phyloP scores from a whole-genome alignment of 2,888 invertebrate genomes.

The Ectropis crepuscularia region DNA sequence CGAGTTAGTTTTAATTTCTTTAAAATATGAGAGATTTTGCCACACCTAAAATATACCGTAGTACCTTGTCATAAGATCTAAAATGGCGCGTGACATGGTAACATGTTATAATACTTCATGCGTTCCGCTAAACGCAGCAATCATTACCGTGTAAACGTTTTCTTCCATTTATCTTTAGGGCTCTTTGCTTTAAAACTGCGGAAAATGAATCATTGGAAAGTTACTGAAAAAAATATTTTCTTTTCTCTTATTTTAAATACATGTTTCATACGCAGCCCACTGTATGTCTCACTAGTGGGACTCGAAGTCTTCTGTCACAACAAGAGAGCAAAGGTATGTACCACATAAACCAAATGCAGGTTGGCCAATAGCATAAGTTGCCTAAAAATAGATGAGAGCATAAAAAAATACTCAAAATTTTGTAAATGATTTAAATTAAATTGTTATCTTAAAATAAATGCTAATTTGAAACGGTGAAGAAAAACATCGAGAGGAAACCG shows the following conservation, averaged over 20 bases:
- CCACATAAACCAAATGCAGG: too few relatives aligned
- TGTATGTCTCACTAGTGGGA: too few relatives aligned
- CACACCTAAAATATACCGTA: constrained; percentile 14
- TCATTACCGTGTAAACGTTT: constrained; percentile 51
- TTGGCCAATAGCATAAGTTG: too few relatives aligned
- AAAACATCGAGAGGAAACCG: too few relatives aligned
- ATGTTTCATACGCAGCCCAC: not conserved
- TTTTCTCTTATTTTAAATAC: not conserved
- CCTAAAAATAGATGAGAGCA: too few relatives aligned
- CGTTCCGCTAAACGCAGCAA: constrained; percentile 47
- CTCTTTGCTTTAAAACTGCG: constrained; percentile 30
- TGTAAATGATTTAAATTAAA: too few relatives aligned
- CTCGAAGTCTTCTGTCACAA: too few relatives aligned
- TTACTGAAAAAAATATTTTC: not conserved
- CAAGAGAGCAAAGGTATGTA: too few relatives aligned
- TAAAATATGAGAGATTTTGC: constrained; percentile 24
- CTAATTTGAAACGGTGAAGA: too few relatives aligned
- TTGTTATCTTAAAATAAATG: too few relatives aligned
- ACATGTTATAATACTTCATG: constrained; percentile 37
- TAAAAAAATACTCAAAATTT: too few relatives aligned
- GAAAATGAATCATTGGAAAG: not conserved
- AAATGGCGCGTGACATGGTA: constrained; percentile 15
- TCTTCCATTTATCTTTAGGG: constrained; percentile 47
- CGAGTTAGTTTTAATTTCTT: constrained; percentile 45
- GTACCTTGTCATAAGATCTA: constrained; percentile 18